Conservation (phyloP, 1,140 invertebrate species). For the Drosophila equinoxialis region DNA sequence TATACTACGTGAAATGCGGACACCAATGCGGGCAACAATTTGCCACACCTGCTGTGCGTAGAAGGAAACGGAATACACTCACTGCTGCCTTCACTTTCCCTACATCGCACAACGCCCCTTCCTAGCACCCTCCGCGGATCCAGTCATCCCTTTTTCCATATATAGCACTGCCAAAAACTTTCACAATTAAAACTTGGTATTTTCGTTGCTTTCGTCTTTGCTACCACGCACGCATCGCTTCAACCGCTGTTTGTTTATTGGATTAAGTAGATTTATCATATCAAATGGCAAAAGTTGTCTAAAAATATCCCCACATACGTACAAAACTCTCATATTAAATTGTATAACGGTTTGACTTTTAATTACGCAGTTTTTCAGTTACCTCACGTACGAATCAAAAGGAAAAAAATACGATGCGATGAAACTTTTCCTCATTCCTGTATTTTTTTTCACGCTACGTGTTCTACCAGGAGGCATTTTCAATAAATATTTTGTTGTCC, state of each 20-base stretch:
- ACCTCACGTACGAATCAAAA: conserved; percentile 59
- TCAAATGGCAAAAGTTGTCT: conserved; percentile 59
- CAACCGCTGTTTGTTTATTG: conserved; percentile 70
- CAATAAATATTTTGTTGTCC: conserved; percentile 56
- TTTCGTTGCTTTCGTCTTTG: conserved; percentile 41
- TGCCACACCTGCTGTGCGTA: conserved; percentile 70
- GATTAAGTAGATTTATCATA: conserved; percentile 81
- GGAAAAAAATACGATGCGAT: conserved; percentile 22
- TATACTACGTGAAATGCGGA: conserved; percentile 29
- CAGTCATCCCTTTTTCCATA: conserved; percentile 20
- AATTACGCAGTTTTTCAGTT: conserved; percentile 69
- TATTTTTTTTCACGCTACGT: conserved; percentile 55
- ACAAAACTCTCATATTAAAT: conserved; percentile 40
- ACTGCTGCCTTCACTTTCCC: not conserved
- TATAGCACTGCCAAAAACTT: conserved; percentile 43
- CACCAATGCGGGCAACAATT: conserved; percentile 65
- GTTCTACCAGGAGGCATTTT: conserved; percentile 73
- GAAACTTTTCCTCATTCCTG: conserved; percentile 56
- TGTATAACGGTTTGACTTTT: conserved; percentile 53
- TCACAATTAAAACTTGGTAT: conserved; percentile 79
- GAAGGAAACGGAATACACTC: not conserved
- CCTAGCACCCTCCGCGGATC: not conserved
- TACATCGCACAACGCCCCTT: not conserved
- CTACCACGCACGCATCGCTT: conserved; percentile 56
- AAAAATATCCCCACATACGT: conserved; percentile 55